phyloP scores from a whole-genome alignment of 53 echinoderm and acorn worm species.

The Temnopleurus reevesii region DNA sequence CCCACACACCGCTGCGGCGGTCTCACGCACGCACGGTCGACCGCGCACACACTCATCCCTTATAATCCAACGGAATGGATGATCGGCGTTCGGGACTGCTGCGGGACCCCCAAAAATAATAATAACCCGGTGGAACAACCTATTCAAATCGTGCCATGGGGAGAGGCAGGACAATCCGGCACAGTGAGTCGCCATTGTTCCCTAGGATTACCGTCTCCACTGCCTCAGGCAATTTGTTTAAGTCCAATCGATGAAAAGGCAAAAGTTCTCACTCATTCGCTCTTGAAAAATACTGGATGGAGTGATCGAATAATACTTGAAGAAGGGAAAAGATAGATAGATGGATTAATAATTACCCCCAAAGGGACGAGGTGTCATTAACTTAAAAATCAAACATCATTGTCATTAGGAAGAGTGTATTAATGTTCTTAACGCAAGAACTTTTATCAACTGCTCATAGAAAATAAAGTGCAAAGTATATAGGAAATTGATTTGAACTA shows the following conservation, averaged over 20 bases:
- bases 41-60: conserved; percentile 33
- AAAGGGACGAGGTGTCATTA: background rate
- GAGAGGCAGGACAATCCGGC: conserved; percentile 20
- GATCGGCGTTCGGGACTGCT: background rate
- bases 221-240: conserved; percentile 54
- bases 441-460: too few relatives aligned
- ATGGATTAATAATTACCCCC: conserved; percentile 7
- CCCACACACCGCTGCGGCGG: conserved; percentile 8
- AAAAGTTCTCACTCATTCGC: background rate
- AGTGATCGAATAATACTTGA: conserved; percentile 7
- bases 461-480: too few relatives aligned
- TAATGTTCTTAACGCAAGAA: too few relatives aligned
- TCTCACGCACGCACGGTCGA: background rate
- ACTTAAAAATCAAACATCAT: background rate
- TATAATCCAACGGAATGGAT: background rate
- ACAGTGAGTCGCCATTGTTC: conserved; percentile 35
- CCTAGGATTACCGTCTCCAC: conserved; percentile 41
- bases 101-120: background rate
- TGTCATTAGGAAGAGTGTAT: too few relatives aligned
- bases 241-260: conserved; percentile 35
- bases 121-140: conserved; percentile 51
- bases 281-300: conserved; percentile 13
- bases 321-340: conserved; percentile 15
- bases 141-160: conserved; percentile 45
- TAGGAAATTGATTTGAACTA: too few relatives aligned